Evolutionary conservation across 2,888 invertebrate genomes (phyloP).

Genomic region (Acrobasis suavella): DNA sequence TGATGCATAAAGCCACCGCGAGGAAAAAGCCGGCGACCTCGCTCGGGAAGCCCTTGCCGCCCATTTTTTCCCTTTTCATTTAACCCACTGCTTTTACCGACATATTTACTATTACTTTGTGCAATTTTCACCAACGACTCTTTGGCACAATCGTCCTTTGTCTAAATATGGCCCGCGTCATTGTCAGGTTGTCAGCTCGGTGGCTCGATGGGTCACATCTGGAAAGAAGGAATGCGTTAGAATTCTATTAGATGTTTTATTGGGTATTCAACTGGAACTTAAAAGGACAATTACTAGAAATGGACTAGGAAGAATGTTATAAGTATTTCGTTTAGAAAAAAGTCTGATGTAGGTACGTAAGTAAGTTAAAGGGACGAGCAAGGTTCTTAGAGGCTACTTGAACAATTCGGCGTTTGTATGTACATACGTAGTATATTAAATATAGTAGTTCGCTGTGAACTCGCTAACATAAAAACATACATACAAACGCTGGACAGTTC

Average conservation of each 20-base stretch:
- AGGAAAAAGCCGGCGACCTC: conserved; percentile 75
- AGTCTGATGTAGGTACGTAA: too few relatives aligned
- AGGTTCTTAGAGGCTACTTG: too few relatives aligned
- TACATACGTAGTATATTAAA: too few relatives aligned
- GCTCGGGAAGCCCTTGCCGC: conserved; percentile 67
- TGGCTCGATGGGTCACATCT: conserved; percentile 53
- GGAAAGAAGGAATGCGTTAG: conserved; percentile 45
- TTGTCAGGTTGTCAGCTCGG: conserved; percentile 41
- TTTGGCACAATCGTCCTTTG: conserved; percentile 57
- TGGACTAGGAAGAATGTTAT: not conserved
- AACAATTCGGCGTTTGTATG: too few relatives aligned
- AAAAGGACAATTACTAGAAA: conserved; percentile 3
- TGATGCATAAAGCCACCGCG: conserved; percentile 73
- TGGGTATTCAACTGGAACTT: not conserved
- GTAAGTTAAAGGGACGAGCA: too few relatives aligned
- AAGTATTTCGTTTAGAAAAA: too few relatives aligned
- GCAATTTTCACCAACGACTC: conserved; percentile 59
- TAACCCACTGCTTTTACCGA: conserved; percentile 73
- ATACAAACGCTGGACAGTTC: too few relatives aligned
- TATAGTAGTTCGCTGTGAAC: too few relatives aligned
- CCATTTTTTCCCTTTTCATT: conserved; percentile 71
- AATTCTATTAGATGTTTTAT: conserved; percentile 3
- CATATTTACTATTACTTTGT: conserved; percentile 67
- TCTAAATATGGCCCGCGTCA: conserved; percentile 51
- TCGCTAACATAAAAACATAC: too few relatives aligned